Evolutionary conservation across 92 coral and sea anemone species (phyloP).

Genomic region (Zoanthus solanderi): DNA sequence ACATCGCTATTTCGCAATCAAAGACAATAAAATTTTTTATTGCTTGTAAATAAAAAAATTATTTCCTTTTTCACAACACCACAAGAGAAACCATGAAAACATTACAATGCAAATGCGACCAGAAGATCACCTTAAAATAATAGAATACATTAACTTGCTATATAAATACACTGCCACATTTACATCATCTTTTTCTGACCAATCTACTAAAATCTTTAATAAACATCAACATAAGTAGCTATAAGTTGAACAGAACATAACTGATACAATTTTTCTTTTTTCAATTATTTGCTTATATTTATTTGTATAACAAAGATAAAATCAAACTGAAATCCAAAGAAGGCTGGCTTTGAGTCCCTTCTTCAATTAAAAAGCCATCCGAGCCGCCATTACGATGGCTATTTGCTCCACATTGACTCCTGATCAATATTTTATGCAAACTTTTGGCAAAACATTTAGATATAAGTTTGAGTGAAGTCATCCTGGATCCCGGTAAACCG

Average conservation of each 20-base stretch:
- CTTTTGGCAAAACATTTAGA: constrained; percentile 4
- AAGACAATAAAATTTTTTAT: background rate
- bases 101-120: background rate
- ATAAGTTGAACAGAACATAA: background rate
- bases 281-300: too few relatives aligned
- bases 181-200: background rate
- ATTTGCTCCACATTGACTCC: constrained; percentile 7
- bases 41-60: background rate
- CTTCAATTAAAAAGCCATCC: constrained; percentile 8
- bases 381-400: constrained; percentile 20
- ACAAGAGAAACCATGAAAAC: background rate
- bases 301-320: background rate
- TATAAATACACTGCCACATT: background rate
- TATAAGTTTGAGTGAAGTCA: background rate
- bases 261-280: too few relatives aligned
- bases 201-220: background rate
- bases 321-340: background rate
- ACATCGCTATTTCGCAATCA: constrained; percentile 5
- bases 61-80: background rate
- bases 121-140: background rate
- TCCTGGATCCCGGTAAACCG: background rate
- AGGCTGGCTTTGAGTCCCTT: background rate
- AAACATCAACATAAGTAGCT: background rate
- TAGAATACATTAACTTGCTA: background rate
- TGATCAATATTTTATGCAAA: constrained; percentile 40